phyloP scores from a whole-genome alignment of 2,113 vertebrate genomes.

The Chauna torquata region DNA sequence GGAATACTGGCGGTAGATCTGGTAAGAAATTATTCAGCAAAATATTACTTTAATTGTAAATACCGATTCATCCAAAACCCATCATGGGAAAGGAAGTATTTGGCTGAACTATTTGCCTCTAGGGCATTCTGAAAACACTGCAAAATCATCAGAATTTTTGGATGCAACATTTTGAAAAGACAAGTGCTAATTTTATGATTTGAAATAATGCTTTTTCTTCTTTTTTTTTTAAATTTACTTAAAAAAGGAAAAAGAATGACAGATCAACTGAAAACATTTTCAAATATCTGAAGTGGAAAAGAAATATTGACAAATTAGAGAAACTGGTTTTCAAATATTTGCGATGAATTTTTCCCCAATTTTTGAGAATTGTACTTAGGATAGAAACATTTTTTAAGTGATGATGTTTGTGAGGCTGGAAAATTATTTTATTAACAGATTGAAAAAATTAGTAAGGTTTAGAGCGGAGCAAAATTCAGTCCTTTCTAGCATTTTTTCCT shows the following conservation, averaged over 20 bases:
- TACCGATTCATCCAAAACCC: background rate
- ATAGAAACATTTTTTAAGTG: background rate
- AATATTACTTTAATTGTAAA: background rate
- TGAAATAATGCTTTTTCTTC: fast-evolving
- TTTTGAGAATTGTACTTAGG: background rate
- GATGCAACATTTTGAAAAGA: background rate
- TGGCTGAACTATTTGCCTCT: background rate
- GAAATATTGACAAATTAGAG: background rate
- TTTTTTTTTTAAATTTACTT: background rate
- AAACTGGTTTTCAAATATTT: background rate
- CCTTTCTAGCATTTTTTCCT: background rate
- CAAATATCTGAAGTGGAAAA: background rate
- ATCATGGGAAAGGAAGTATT: background rate
- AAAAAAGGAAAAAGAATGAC: background rate
- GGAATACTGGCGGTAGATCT: background rate
- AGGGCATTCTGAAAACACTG: background rate
- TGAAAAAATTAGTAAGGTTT: background rate
- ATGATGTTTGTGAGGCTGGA: background rate
- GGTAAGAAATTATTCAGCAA: background rate
- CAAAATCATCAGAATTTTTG: background rate
- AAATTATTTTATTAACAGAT: background rate
- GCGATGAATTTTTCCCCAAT: background rate
- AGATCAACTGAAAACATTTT: background rate
- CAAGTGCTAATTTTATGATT: background rate
- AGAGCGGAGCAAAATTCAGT: background rate